Base-by-base conservation (phyloP, 1,140 invertebrate genomes). In the Rhyzopertha dominica region DNA sequence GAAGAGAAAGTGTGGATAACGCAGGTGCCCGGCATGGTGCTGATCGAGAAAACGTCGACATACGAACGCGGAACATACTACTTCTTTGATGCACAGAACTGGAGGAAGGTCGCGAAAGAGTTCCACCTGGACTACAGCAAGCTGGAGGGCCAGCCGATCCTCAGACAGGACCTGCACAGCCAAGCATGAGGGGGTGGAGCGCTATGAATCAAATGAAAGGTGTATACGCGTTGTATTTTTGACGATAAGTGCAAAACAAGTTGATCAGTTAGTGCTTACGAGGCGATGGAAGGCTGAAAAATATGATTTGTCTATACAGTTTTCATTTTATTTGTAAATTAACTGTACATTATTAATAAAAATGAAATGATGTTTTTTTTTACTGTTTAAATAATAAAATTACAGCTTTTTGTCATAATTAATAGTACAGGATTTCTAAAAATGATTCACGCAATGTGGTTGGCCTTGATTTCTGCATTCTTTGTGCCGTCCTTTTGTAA, bases 1-100 rank as follows among this genome's bases (percentile, higher is more conserved):
- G 94, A 97, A 64, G 95, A 99, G 69, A 90, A 95, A 70, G 88
- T 98, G 55, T 99, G 96, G 96, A 93, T 99, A 69, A 98, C 94
- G 53, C 84, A 96, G 73, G 93, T 92, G 56, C 92, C 91, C 44
- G 92, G 93, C 51, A 81, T 91, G 72, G 85, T 85, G 49, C 84
- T 91, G 51, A 78, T 89, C 50, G 91, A 98, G 71, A 98, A 98
- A 74, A 95, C 92, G 53, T 80, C 79, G 50, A 90, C 87, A 51
- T 98, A 95, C 72, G 95, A 98, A 76, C 79, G 93, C 61, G 95
- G 95, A 71, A 97, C 93, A 54, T 99, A 98, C 74, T 97, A 95
- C 75, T 96, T 95, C 72, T 99, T 98, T 72, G 96, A 99, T 77
- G 89, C 90, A 59, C 85, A 89, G 72, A 92, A 87, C 72, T 98